These are phyloP conservation scores for Drosophila lutescens DNA, from an alignment of 2,888 invertebrate genomes.

Conservation along the genomic window DNA sequence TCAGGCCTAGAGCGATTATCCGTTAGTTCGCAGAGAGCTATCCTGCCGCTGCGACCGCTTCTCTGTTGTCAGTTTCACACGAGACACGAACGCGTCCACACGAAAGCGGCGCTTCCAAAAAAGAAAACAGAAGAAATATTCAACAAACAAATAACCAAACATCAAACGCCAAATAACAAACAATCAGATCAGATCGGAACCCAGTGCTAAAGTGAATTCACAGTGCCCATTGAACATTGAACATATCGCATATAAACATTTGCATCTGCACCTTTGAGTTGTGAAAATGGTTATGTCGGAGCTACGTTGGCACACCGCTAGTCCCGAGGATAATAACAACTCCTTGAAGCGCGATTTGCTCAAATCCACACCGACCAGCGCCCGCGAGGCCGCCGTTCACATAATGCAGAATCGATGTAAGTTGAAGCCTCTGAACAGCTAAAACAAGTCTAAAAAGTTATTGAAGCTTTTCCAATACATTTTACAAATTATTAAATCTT, in stretches of 20 bases:
- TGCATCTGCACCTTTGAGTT: conserved; percentile 23
- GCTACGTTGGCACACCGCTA: conserved; percentile 83
- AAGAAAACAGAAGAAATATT: conserved; percentile 17
- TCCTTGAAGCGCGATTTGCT: conserved; percentile 83
- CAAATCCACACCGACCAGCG: conserved; percentile 76
- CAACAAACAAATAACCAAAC: conserved; percentile 22
- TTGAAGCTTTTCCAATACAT: neutral
- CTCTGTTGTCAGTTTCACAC: conserved; percentile 82
- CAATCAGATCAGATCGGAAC: neutral
- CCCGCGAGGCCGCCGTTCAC: conserved; percentile 73
- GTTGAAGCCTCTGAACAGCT: conserved; percentile 47
- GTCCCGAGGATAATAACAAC: conserved; percentile 84
- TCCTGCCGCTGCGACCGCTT: conserved; percentile 63
- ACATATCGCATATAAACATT: conserved; percentile 32
- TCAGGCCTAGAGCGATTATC: conserved; percentile 66
- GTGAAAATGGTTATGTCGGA: conserved; percentile 85
- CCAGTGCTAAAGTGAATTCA: conserved; percentile 18
- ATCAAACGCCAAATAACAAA: conserved; percentile 6
- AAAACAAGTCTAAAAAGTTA: neutral
- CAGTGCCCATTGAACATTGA: conserved; percentile 15
- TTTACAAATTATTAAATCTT: too few species aligned
- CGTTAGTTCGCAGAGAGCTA: conserved; percentile 54
- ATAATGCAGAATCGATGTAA: conserved; percentile 84
- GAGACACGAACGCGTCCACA: conserved; percentile 84
- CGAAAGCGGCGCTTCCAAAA: conserved; percentile 59